Conservation (phyloP, 1,140 invertebrate genomes). For the Myzus persicae region DNA sequence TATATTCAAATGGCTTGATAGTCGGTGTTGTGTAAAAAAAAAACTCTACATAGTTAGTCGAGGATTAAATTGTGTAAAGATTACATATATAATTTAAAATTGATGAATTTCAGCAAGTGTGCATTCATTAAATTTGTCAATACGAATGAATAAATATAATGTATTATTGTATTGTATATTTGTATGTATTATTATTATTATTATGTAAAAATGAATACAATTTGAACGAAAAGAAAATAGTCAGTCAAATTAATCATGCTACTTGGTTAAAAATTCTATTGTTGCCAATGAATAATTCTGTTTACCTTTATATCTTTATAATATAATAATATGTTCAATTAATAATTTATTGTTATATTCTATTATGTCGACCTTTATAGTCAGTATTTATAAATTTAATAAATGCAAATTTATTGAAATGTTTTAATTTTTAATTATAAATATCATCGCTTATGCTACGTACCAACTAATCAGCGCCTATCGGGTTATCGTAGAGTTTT, state of each 20-base stretch:
- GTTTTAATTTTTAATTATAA: slow-evolving; percentile 1
- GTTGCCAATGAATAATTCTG: background rate
- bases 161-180: no score
- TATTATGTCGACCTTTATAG: background rate
- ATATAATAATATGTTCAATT: no score
- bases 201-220: background rate
- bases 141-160: background rate
- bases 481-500: background rate
- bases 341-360: no score
- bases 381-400: background rate
- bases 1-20: background rate
- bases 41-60: background rate
- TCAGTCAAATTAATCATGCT: background rate
- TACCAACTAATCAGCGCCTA: background rate
- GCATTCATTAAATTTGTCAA: background rate
- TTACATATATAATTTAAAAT: background rate
- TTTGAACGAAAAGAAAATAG: background rate
- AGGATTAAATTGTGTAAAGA: background rate
- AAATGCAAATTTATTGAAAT: background rate
- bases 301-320: background rate
- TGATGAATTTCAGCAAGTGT: background rate
- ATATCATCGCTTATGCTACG: background rate
- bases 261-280: background rate
- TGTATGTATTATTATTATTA: no score
- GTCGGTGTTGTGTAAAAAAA: background rate